Base-by-base conservation (phyloP, 2,797 vertebrate species). In the Cossypha dichroa region DNA sequence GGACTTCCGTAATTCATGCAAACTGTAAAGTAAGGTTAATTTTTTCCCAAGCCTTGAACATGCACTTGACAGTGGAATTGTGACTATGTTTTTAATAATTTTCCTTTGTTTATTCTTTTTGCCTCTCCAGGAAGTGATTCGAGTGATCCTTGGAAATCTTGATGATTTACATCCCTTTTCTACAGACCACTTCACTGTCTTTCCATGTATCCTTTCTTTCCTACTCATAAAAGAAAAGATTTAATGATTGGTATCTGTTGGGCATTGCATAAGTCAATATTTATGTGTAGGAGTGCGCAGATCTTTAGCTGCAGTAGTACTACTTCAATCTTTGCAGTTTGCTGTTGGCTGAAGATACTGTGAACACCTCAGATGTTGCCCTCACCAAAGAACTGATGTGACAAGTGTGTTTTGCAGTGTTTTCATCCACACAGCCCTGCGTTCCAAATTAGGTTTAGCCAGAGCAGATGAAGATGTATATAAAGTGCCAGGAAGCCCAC, bases 141-240 rank as follows among this genome's bases (percentile, higher is more conserved):
- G 99, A 82, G 98, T 98, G 8, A 97, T 99, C 92, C 97, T 99
- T 55, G 98, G 98, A 62, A 99, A 98, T 94, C 96, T 99, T 96
- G 98, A 99, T 69, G 88, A 81, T 74, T 98, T 99, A 74, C 98
- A 97, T 59, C 99, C 99, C 6, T 99, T 99, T 96, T 97, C 97
- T 72, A 99, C 98, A 10, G 73, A 97, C n/a, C 98, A 98, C 96
- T 99, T 99, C 88, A 97, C 92, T 16, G 74, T 99, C 76, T 99
- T 99, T 96, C 99, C 99, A 0, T 99, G 99, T 99, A 99, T 99
- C 98, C 98, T 98, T 98, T 95, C 97, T 98, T 98, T 93, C 40
- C 58, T 76, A 2, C 13, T 82, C 1, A 1, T 62, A 17, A 40
- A 90, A 56, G 22, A 73, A 43, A 68, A 81, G 40, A 28, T 38